Base-by-base conservation (phyloP, 2,113 vertebrate species). In the Pholis gunnellus region DNA sequence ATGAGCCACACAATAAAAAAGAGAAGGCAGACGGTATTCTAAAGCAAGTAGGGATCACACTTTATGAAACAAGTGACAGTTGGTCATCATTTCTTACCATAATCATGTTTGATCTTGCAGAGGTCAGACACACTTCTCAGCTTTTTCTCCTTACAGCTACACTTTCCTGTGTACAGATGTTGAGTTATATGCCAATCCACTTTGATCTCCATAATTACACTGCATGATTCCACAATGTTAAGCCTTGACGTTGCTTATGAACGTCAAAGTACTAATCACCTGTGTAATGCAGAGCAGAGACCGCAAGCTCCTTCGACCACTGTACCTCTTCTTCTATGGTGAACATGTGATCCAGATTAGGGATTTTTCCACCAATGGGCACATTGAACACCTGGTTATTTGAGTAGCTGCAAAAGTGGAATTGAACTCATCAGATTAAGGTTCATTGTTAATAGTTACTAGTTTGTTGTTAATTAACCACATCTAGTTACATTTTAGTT, bases 51-150 rank as follows among this genome's bases (percentile, higher is more conserved):
- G 2, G 50, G 27, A n/a, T 71, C 9, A 7, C 7, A 29, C 1
- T 34, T 61, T 2, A 64, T 29, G 0, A 17, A 60, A 27, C 18
- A 2, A 63, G 29, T 9, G 3, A 65, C 27, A 11, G 20, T n/a
- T 27, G 14, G 0, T 5, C 2, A 11, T 9, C 20, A 9, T 75
- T 71, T 81, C 80, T 95, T 93, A 97, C 97, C 96, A 1, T 97
- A 98, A 22, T 96, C 94, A 9, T 96, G 95, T 91, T 97, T 96
- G 91, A 92, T 96, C 85, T 95, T 95, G 78, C 97, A 98, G 89
- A 97, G 95, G 86, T 97, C 96, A 31, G 94, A 89, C 3, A 93
- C 85, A 0, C 94, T 95, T 84, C 95, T 95, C 22, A 97, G 91
- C 75, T 92, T 95, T 82, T 93, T 96, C 87, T 97, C 96, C 85